Conservation (phyloP, 2,113 vertebrate genomes). For the Ictalurus punctatus region DNA sequence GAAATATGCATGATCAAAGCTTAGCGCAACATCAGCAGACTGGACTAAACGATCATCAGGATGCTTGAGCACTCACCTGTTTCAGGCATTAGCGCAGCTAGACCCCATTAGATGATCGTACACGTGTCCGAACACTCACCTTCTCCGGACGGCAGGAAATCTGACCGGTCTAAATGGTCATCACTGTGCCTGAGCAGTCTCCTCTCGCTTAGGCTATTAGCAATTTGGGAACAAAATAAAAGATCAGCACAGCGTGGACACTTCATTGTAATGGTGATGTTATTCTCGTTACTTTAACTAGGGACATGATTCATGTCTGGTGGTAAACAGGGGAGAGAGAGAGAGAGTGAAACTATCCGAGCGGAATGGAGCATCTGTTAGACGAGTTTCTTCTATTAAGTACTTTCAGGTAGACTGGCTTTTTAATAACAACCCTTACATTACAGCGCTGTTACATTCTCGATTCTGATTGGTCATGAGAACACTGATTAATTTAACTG, state of each 20-base stretch:
- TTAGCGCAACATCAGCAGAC: slow-evolving; percentile 29
- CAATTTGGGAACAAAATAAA: slow-evolving; percentile 23
- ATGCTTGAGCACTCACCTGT: slow-evolving; percentile 33
- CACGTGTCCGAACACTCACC: slow-evolving; percentile 13
- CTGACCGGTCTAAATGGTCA: slow-evolving; percentile 20
- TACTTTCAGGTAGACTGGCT: background rate
- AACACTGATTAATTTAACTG: background rate
- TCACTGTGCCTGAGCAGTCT: slow-evolving; percentile 37
- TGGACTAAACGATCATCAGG: slow-evolving; percentile 46
- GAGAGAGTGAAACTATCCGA: background rate
- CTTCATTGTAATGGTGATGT: slow-evolving; percentile 35
- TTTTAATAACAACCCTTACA: background rate
- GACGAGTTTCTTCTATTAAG: background rate
- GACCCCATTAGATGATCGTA: slow-evolving; percentile 19
- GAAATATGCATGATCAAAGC: slow-evolving; percentile 36
- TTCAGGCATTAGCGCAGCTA: slow-evolving; percentile 31
- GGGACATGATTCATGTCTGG: slow-evolving; percentile 31
- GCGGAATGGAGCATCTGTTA: background rate
- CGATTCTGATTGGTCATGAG: background rate
- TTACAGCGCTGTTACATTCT: background rate
- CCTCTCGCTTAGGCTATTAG: slow-evolving; percentile 17
- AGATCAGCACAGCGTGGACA: slow-evolving; percentile 12
- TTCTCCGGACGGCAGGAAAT: slow-evolving; percentile 13
- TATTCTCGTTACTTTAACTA: slow-evolving; percentile 35
- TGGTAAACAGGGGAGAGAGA: slow-evolving; percentile 10